phyloP scores from a whole-genome alignment of 1,140 invertebrate species.

The Charaxes varanes region DNA sequence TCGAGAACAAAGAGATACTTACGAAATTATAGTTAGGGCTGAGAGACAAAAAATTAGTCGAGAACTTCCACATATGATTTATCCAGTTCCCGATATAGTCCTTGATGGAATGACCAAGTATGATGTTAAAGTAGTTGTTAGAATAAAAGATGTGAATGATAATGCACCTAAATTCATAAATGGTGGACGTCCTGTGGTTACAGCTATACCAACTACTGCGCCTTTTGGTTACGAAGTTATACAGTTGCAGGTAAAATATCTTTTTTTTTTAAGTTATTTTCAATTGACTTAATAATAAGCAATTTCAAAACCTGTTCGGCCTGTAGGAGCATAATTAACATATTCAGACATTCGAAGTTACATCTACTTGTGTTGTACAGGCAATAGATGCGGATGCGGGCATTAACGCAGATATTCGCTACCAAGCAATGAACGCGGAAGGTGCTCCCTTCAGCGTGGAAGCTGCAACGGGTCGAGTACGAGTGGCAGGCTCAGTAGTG shows the following conservation, averaged over 20 bases:
- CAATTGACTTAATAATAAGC: not conserved
- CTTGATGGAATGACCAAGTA: conserved; percentile 78
- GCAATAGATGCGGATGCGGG: conserved; percentile 85
- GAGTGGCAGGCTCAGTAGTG: conserved; percentile 79
- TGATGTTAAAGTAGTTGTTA: conserved; percentile 80
- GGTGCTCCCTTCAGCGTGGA: conserved; percentile 83
- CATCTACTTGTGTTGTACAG: conserved; percentile 52
- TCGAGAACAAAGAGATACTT: conserved; percentile 77
- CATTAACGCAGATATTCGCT: conserved; percentile 85
- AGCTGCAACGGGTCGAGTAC: conserved; percentile 81
- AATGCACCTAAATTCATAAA: conserved; percentile 84
- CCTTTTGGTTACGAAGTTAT: conserved; percentile 87
- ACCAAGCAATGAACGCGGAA: conserved; percentile 84
- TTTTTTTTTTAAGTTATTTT: conserved; percentile 1
- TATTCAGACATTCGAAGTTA: not conserved
- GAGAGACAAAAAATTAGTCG: conserved; percentile 79
- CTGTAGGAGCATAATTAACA: not conserved
- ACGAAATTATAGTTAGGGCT: conserved; percentile 81
- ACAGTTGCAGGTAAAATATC: conserved; percentile 75
- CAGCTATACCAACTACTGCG: conserved; percentile 85
- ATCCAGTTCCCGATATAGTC: conserved; percentile 81
- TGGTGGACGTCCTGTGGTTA: conserved; percentile 82
- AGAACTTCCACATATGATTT: conserved; percentile 81
- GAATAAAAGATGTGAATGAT: conserved; percentile 87
- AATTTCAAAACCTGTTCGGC: not conserved